Percentiles rank a stretch among this genome's conserved stretches.
phyloP scores from a whole-genome alignment of 2,113 vertebrate genomes.

The Colius striatus region DNA sequence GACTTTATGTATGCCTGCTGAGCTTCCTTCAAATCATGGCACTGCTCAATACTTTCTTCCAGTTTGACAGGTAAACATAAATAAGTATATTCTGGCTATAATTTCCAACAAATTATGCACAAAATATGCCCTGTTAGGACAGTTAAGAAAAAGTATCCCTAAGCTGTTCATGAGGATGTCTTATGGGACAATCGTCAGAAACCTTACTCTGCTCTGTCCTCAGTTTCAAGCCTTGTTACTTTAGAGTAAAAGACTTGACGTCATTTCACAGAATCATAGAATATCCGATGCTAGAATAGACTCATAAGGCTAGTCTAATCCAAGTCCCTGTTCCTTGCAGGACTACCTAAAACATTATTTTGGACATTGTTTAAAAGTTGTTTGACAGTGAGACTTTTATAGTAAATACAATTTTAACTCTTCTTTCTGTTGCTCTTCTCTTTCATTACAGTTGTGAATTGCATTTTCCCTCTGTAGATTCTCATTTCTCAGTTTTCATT shows the following conservation, averaged over 20 bases:
- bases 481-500: background rate
- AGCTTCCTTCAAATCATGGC: background rate
- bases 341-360: background rate
- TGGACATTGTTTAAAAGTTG: background rate
- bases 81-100: background rate
- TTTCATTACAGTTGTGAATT: background rate
- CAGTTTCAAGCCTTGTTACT: background rate
- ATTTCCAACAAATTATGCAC: background rate
- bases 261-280: background rate
- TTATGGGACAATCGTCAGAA: background rate
- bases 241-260: background rate
- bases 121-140: background rate
- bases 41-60: background rate
- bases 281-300: background rate
- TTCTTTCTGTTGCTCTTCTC: background rate
- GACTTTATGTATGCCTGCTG: background rate
- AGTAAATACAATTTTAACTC: background rate
- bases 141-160: background rate
- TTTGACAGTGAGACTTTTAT: background rate
- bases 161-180: background rate
- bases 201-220: background rate
- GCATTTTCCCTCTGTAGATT: background rate
- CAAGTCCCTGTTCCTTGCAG: background rate
- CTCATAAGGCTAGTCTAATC: fast-evolving
- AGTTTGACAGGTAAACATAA: background rate